Conservation (phyloP, 2,888 invertebrate species). For the Scelioninae gen. 2 region DNA sequence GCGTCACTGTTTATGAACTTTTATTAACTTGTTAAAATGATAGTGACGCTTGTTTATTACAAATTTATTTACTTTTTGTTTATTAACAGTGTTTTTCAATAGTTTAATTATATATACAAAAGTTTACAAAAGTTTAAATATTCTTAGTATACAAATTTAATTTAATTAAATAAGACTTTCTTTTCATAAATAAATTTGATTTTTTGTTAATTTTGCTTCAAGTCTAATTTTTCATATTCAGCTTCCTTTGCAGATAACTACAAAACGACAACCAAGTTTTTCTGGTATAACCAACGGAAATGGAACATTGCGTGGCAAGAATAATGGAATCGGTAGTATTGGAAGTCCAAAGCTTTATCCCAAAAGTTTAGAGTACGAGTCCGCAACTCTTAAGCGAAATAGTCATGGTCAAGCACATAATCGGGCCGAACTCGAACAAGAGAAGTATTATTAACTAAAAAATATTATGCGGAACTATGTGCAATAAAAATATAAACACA, state of each 20-base stretch:
- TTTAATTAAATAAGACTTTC: too few relatives aligned
- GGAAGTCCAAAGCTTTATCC: constrained; percentile 82
- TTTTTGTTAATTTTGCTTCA: too few relatives aligned
- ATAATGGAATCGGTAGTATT: constrained; percentile 75
- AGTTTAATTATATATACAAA: too few relatives aligned
- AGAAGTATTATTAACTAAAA: constrained; percentile 80
- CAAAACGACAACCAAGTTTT: constrained; percentile 84
- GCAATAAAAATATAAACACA: constrained; percentile 31
- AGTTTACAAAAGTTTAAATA: too few relatives aligned
- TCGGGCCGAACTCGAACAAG: constrained; percentile 80
- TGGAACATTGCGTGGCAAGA: constrained; percentile 77
- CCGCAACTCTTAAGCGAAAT: constrained; percentile 85
- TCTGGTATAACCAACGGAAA: constrained; percentile 78
- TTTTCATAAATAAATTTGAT: too few relatives aligned
- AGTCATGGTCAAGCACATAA: constrained; percentile 79
- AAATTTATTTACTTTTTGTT: too few relatives aligned
- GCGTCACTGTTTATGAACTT: constrained; percentile 82
- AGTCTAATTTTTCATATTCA: constrained; percentile 7
- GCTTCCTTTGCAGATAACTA: constrained; percentile 55
- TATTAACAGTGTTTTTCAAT: too few relatives aligned
- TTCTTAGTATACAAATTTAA: too few relatives aligned
- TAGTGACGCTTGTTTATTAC: too few relatives aligned
- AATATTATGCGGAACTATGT: constrained; percentile 30
- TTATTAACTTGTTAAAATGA: too few relatives aligned
- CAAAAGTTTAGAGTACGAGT: constrained; percentile 86